Evolutionary conservation across 2,113 vertebrate genomes (phyloP).

Genomic region (Sigmodon hispidus): DNA sequence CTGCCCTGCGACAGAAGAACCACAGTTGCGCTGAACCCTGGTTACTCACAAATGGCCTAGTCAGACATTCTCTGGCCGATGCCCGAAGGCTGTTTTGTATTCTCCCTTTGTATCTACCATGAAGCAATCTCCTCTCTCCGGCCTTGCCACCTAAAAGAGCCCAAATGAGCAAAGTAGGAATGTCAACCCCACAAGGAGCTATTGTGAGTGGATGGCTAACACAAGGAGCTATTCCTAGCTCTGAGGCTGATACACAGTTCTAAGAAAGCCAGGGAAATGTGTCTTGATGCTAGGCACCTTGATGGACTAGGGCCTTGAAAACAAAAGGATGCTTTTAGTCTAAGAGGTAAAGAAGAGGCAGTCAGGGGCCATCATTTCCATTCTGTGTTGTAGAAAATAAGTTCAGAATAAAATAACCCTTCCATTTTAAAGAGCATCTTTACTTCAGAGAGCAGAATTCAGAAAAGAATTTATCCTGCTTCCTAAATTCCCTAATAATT

Average conservation of each 20-base stretch:
- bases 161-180: background rate
- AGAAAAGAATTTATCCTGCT: background rate
- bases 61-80: background rate
- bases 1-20: background rate
- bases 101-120: background rate
- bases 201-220: background rate
- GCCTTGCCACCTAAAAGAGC: background rate
- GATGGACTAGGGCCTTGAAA: background rate
- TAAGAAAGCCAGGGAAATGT: background rate
- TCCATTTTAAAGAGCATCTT: background rate
- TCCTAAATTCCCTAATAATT: background rate
- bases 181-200: background rate
- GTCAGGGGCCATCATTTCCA: background rate
- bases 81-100: background rate
- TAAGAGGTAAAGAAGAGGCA: background rate
- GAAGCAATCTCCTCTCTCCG: background rate
- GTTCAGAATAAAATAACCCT: background rate
- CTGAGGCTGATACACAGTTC: background rate
- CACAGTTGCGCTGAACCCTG: background rate
- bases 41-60: background rate
- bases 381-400: background rate
- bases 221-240: background rate
- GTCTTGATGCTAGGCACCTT: background rate
- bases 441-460: constrained; percentile 4
- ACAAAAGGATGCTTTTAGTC: background rate